Percentiles rank a stretch among this genome's conserved stretches.
Evolutionary conservation across 2,797 vertebrate species (phyloP).

Genomic region (Coreius guichenoti): DNA sequence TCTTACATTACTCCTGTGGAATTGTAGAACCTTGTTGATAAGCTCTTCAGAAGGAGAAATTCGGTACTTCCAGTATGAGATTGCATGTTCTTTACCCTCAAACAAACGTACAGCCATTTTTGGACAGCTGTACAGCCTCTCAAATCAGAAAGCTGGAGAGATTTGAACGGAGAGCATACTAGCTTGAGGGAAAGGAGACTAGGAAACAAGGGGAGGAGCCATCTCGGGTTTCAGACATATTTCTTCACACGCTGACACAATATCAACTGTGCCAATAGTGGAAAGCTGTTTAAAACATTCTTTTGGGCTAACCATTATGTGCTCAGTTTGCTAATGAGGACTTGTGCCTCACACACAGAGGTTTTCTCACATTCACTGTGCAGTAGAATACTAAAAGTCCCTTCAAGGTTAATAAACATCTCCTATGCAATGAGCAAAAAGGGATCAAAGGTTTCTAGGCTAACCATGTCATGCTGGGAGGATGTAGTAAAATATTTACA

Average conservation of each 20-base stretch:
- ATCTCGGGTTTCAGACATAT: background rate
- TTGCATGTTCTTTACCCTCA: slow-evolving; percentile 76
- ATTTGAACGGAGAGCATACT: background rate
- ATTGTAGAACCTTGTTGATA: slow-evolving; percentile 72
- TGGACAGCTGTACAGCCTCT: background rate
- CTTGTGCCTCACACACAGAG: background rate
- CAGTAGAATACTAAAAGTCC: slow-evolving; percentile 3
- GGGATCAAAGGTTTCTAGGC: slow-evolving; percentile 15
- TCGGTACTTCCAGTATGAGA: slow-evolving; percentile 80
- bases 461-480: slow-evolving; percentile 6
- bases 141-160: background rate
- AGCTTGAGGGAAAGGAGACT: too few species aligned
- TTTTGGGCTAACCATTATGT: background rate
- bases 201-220: background rate
- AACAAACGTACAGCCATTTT: slow-evolving; percentile 71
- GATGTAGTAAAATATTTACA: background rate
- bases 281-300: slow-evolving; percentile 20
- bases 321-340: slow-evolving; percentile 20
- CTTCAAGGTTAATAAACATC: slow-evolving; percentile 23
- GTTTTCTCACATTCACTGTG: background rate
- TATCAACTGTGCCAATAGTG: background rate
- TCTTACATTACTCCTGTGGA: slow-evolving; percentile 77
- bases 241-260: background rate
- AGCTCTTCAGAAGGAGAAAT: slow-evolving; percentile 76
- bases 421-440: background rate